phyloP scores from a whole-genome alignment of 2,888 invertebrate genomes.

The Brenthis ino region DNA sequence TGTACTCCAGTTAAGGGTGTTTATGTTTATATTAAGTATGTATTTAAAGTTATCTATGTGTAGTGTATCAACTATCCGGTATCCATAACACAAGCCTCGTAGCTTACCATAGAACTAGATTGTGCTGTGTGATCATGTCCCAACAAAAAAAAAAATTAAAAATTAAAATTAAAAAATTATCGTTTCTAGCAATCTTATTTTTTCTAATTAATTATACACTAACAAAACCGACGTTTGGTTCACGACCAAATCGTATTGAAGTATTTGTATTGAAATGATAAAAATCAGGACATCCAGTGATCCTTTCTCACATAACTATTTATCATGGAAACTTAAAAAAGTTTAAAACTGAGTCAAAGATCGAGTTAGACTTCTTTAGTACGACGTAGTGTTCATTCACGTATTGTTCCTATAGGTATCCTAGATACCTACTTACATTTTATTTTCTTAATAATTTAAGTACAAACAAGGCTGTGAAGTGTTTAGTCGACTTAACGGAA shows the following conservation, averaged over 20 bases:
- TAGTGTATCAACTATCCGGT: too few species aligned
- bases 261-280: slow-evolving; percentile 11
- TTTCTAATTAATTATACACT: neutral
- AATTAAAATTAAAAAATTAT: neutral
- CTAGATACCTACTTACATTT: too few species aligned
- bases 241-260: neutral
- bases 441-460: slow-evolving; percentile 3
- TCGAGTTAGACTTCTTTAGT: neutral
- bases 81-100: too few species aligned
- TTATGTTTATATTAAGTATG: too few species aligned
- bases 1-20: too few species aligned
- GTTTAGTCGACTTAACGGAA: slow-evolving; percentile 10
- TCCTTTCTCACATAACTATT: neutral
- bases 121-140: too few species aligned
- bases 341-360: slow-evolving; percentile 2
- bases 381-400: neutral
- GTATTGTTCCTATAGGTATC: neutral
- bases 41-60: too few species aligned
- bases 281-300: slow-evolving; percentile 1
- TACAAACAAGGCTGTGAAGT: neutral
- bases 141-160: too few species aligned
- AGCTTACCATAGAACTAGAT: too few species aligned
- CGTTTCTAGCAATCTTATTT: neutral
- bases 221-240: neutral
- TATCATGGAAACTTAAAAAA: slow-evolving; percentile 2